Evolutionary conservation across 2,888 invertebrate species (phyloP).

Genomic region (Metopia argyrocephala): DNA sequence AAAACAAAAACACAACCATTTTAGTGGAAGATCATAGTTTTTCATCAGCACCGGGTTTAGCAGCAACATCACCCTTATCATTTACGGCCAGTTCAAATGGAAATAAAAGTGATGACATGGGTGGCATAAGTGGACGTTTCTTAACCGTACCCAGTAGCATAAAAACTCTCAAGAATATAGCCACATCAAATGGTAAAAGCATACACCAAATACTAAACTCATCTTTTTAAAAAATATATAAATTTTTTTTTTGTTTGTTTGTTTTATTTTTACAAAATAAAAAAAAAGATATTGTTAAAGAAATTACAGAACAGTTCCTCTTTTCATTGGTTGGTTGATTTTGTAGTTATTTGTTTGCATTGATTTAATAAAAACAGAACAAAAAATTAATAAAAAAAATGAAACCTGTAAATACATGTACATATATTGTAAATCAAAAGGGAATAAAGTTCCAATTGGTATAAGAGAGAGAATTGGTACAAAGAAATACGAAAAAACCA

Average conservation of each 20-base stretch:
- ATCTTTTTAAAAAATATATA: too few relatives aligned
- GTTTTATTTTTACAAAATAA: conserved; percentile 1
- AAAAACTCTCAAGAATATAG: conserved; percentile 66
- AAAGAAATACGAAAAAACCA: neutral
- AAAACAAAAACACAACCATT: conserved; percentile 66
- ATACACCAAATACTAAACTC: conserved; percentile 8
- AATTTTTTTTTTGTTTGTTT: too few relatives aligned
- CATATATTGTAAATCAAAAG: too few relatives aligned
- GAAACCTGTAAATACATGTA: too few relatives aligned
- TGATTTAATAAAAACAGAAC: neutral
- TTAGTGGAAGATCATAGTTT: conserved; percentile 77
- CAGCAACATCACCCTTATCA: conserved; percentile 71
- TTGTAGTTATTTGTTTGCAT: conserved; percentile 27
- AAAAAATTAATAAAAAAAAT: neutral
- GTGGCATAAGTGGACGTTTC: conserved; percentile 72
- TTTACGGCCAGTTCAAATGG: conserved; percentile 73
- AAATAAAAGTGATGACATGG: conserved; percentile 71
- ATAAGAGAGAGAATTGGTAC: too few relatives aligned
- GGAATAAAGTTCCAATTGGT: too few relatives aligned
- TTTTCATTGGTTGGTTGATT: conserved; percentile 20
- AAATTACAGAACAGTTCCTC: conserved; percentile 10
- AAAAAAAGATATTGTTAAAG: conserved; percentile 30
- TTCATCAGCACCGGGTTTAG: conserved; percentile 70
- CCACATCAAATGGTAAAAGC: conserved; percentile 67
- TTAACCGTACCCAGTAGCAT: conserved; percentile 75